Conservation (phyloP, 2,113 vertebrate genomes). For the Crypturellus undulatus region DNA sequence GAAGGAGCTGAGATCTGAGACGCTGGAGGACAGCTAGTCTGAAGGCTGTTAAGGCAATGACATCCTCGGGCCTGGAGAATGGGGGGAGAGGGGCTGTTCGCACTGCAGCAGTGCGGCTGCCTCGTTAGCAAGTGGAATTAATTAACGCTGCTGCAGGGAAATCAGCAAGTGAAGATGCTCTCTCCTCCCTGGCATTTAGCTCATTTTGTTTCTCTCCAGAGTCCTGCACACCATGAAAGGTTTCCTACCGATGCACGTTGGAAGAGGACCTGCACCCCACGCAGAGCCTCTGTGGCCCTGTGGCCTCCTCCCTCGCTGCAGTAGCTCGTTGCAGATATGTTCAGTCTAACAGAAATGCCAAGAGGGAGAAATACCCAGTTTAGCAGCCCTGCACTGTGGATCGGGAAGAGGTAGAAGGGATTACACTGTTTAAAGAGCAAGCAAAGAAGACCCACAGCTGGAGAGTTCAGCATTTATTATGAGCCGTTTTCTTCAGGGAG, state of each 20-base stretch:
- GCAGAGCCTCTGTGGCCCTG: neutral
- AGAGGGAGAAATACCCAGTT: neutral
- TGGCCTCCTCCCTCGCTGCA: neutral
- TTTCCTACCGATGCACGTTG: neutral
- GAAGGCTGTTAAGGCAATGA: neutral
- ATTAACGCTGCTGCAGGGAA: neutral
- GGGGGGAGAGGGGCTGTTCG: neutral
- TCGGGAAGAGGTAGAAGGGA: neutral
- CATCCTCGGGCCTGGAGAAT: neutral
- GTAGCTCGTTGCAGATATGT: neutral
- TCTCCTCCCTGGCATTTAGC: neutral
- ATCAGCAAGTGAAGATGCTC: neutral
- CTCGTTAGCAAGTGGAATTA: conserved; percentile 32
- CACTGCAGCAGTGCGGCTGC: neutral
- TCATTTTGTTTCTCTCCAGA: neutral
- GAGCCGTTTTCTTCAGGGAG: neutral
- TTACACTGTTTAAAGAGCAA: neutral
- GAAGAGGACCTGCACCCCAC: neutral
- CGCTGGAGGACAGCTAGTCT: neutral
- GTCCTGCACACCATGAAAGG: neutral
- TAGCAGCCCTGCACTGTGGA: neutral
- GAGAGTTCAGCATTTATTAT: neutral
- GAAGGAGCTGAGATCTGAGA: neutral
- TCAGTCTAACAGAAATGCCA: accelerated
- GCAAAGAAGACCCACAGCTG: neutral